Percentiles rank a stretch among this genome's conserved stretches.
Conservation (phyloP, 2,113 vertebrate species). For the Theristicus caerulescens region DNA sequence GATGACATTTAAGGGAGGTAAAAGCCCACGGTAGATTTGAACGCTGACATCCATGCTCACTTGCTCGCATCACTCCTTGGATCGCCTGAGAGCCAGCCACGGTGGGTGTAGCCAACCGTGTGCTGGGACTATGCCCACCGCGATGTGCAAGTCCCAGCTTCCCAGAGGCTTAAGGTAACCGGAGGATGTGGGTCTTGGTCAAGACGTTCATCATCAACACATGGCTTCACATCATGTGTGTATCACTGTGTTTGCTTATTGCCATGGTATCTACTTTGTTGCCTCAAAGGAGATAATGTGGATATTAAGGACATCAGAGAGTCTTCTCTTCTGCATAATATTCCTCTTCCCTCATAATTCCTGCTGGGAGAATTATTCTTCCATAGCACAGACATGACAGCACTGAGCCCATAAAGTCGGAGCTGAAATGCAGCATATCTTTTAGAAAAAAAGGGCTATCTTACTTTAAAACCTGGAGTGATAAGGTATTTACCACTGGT, state of each 20-base stretch:
- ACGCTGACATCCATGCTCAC: accelerated
- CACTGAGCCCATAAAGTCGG: neutral
- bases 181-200: neutral
- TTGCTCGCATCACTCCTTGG: neutral
- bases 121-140: accelerated
- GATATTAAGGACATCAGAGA: conserved; percentile 21
- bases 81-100: neutral
- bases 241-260: neutral
- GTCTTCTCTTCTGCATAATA: conserved; percentile 39
- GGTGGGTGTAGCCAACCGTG: accelerated
- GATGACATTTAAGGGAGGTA: neutral
- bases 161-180: neutral
- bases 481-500: neutral
- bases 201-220: neutral
- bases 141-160: neutral
- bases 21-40: neutral
- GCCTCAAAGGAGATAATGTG: neutral
- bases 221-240: neutral
- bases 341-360: conserved; percentile 11
- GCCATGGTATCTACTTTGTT: neutral
- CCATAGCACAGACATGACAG: neutral
- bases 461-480: neutral
- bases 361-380: conserved; percentile 38
- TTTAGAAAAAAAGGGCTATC: neutral
- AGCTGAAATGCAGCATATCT: neutral